Base-by-base conservation (phyloP, 64 coral and sea anemone genomes). In the Hydrozoanthus tunicans region DNA sequence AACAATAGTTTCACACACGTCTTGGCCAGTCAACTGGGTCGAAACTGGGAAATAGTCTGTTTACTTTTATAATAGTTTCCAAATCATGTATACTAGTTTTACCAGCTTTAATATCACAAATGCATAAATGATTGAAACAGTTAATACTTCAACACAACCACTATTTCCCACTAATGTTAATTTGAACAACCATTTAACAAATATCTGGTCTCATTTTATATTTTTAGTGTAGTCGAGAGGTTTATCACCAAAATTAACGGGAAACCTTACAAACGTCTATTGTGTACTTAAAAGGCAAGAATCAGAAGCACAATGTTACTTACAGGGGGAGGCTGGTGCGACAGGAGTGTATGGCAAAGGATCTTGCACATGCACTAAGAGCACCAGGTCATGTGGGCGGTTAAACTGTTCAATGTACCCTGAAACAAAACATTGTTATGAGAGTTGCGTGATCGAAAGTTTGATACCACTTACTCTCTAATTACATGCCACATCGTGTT, bases 391-490 rank as follows among this genome's bases (percentile, higher is more conserved):
- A 81, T 24, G 61, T 63, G 75, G 75, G 11, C 58, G 79, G 59
- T 63, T 62, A 63, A 81, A 63, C 25, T 81, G 58, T 56, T 58
- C 58, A 81, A 24, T 25, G 15, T 81, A 81, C 79, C 79, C 79
- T 81, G 79, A 7, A 77, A 77, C 5, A 55, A 55, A 51, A 17
- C 52, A 77, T 14, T 17, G 75, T 10, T 13, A 14, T 73, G 6
- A 73, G 53, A 79, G 64, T 15, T 66, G 64, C 64, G 17, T 9
- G 17, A 66, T 66, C 64, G 17, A 66, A 66, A 43, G 32, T 2
- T 43, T 2, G 32, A 43, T 43, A 43, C 32, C 32, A 43, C 0
- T 43, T 43, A 43, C 32, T 43, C 32, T 43, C 32, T 43, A 43
- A 43, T 43, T 43, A 43, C 32, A 43, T 43, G 32, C 2, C 32